phyloP scores from a whole-genome alignment of 1,140 invertebrate genomes.

The Leptoteleia sp. region DNA sequence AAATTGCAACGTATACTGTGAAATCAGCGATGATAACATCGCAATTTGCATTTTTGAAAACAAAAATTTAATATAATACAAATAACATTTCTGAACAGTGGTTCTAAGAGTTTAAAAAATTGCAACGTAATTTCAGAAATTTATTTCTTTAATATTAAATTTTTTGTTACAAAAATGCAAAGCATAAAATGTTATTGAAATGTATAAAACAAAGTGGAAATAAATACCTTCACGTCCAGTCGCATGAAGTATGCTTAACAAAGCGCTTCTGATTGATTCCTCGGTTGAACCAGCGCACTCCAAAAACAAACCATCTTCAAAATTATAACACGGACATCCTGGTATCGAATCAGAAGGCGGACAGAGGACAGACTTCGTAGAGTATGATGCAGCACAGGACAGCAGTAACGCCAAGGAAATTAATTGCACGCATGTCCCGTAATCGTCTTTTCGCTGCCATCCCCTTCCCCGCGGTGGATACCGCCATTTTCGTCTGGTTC shows the following conservation, averaged over 20 bases:
- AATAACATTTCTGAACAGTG: too few relatives aligned
- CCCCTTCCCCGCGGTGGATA: constrained; percentile 53
- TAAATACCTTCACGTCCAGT: constrained; percentile 72
- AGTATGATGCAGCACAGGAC: constrained; percentile 58
- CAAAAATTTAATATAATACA: too few relatives aligned
- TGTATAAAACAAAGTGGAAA: too few relatives aligned
- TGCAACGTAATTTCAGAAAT: too few relatives aligned
- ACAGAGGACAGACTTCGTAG: constrained; percentile 75
- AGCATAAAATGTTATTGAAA: too few relatives aligned
- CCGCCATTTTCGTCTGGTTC: constrained; percentile 68
- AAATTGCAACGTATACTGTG: too few relatives aligned
- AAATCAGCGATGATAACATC: too few relatives aligned
- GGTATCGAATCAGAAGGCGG: constrained; percentile 77
- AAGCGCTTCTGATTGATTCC: constrained; percentile 80
- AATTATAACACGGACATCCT: constrained; percentile 93
- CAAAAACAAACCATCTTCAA: constrained; percentile 93
- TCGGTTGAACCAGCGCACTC: constrained; percentile 92
- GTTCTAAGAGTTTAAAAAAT: too few relatives aligned
- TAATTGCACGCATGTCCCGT: constrained; percentile 60
- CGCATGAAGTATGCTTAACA: constrained; percentile 82
- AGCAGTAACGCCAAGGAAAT: constrained; percentile 58
- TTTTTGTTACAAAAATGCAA: too few relatives aligned
- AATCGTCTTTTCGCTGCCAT: constrained; percentile 59
- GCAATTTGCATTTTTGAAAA: too few relatives aligned
- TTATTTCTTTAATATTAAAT: too few relatives aligned